Base-by-base conservation (phyloP, 2,888 invertebrate species). In the Tetranychus piercei region DNA sequence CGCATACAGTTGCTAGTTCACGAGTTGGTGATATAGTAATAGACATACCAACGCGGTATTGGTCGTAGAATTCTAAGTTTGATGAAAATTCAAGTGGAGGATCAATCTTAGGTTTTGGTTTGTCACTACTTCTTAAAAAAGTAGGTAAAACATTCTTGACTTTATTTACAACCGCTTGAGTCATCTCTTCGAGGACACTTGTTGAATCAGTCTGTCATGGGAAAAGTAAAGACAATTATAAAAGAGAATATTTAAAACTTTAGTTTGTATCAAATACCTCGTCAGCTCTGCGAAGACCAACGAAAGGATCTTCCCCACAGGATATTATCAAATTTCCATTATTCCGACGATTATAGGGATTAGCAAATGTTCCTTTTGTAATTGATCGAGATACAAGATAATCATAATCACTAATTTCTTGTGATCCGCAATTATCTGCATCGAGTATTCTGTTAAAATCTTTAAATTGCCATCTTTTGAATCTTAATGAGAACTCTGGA, bases 161-260 rank as follows among this genome's bases (percentile, higher is more conserved):
- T 85, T 91, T 93, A 81, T 88, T 90, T 1, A 93, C 93, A 73
- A 94, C 90, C 74, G 91, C 93, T 81, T 90, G 88, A 0, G 94
- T 94, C n/a, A 95, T 92, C 81, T 94, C 94, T 73, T 91, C 88
- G 18, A 95, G 84, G 18, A 90, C 87, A 0, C 91, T 90, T 45
- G 89, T 89, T 22, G 89, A 85, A 74, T 88, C 89, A 34, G 93
- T 94, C 86, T 83, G 77, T 73, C 72, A 73, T 20, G 73, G 11
- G 11, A 6, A 72, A 66, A 43, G 4, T 9, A 15, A 66, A 69
- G 69, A 69, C 0, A 23, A 69, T 69, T 69, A 5, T 7, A 22
- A 67, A 3, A 1, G 8, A 22, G 4, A 69, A 69, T 20, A 20
- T 20, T 7, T 69, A 11, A 20, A 20, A 22, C 2, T 6, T 1